Conservation (phyloP, 35 echinoderm and acorn worm species). For the Amphiura filiformis region DNA sequence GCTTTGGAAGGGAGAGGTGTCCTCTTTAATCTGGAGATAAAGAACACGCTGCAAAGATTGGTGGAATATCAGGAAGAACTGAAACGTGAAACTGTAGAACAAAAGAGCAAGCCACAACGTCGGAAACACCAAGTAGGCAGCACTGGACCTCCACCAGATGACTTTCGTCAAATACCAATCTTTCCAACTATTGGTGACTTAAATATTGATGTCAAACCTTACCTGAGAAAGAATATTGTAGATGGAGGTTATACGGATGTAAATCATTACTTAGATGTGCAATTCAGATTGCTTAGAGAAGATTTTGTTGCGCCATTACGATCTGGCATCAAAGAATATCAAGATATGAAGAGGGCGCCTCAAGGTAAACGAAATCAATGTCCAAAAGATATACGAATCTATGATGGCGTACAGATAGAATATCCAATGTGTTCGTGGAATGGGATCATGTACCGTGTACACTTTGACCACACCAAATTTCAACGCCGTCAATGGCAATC, state of each 20-base stretch:
- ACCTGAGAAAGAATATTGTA: slow-evolving; percentile 42
- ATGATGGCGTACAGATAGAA: slow-evolving; percentile 55
- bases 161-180: slow-evolving; percentile 67
- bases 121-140: background rate
- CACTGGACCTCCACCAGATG: slow-evolving; percentile 44
- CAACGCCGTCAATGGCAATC: slow-evolving; percentile 61
- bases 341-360: slow-evolving; percentile 1
- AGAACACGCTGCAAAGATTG: background rate
- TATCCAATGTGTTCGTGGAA: slow-evolving; percentile 48
- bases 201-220: slow-evolving; percentile 24
- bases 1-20: background rate
- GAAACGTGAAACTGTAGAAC: background rate
- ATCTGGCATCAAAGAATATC: slow-evolving; percentile 68
- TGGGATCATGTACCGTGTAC: slow-evolving; percentile 43
- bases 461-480: slow-evolving; percentile 46
- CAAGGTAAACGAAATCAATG: slow-evolving; percentile 24
- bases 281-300: slow-evolving; percentile 81
- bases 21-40: background rate
- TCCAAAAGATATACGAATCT: slow-evolving; percentile 57
- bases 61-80: background rate
- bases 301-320: slow-evolving; percentile 82
- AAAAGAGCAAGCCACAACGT: background rate
- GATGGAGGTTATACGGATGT: slow-evolving; percentile 48
- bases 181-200: slow-evolving; percentile 76
- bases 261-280: slow-evolving; percentile 76